Percentiles rank a stretch among this genome's conserved stretches.
Conservation (phyloP, 2,888 invertebrate genomes). For the Chaetogeoica ovagalla region DNA sequence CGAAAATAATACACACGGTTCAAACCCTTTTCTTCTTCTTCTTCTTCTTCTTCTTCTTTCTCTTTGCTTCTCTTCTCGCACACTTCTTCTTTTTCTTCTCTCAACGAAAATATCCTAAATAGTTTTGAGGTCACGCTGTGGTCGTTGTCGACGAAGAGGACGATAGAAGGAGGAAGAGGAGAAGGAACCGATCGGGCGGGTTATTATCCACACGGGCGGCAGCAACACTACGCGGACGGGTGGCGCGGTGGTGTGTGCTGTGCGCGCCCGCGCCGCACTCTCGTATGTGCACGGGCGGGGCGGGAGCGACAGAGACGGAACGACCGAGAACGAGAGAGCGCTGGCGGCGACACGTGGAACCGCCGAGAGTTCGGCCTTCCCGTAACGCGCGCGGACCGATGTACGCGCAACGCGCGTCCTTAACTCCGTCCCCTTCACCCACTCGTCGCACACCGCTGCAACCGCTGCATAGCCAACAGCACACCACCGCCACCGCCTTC, state of each 20-base stretch:
- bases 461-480: slow-evolving; percentile 23
- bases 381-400: slow-evolving; percentile 32
- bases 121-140: slow-evolving; percentile 52
- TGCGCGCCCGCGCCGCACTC: too few species aligned
- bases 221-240: too few species aligned
- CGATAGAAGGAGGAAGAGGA: neutral
- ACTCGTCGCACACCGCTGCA: slow-evolving; percentile 7
- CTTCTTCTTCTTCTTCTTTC: neutral
- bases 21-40: slow-evolving; percentile 35
- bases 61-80: too few species aligned
- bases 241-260: neutral
- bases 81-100: slow-evolving; percentile 22
- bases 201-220: slow-evolving; percentile 31
- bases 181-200: slow-evolving; percentile 29
- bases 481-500: slow-evolving; percentile 14
- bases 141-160: slow-evolving; percentile 35
- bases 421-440: slow-evolving; percentile 47
- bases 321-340: slow-evolving; percentile 41
- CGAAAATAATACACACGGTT: slow-evolving; percentile 26
- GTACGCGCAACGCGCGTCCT: slow-evolving; percentile 43
- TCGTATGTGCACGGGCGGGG: neutral
- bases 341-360: slow-evolving; percentile 51
- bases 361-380: slow-evolving; percentile 45
- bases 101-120: slow-evolving; percentile 52
- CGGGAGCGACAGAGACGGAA: slow-evolving; percentile 30